Base-by-base conservation (phyloP, 2,888 invertebrate species). In the Agrenia bidenticulata region DNA sequence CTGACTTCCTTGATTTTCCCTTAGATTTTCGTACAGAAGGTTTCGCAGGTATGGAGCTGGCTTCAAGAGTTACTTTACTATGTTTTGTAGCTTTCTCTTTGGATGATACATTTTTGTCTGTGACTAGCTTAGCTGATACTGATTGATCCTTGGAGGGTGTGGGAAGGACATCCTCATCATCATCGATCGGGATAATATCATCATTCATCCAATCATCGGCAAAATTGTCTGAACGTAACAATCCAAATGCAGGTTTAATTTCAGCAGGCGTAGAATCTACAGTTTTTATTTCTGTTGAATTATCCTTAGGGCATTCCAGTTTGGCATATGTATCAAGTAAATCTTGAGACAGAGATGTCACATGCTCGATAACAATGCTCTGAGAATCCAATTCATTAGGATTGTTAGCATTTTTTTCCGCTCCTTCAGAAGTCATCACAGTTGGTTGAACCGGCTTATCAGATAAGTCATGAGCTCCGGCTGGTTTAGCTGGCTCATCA, bases 201-300 rank as follows among this genome's bases (percentile, higher is more conserved):
- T 69, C 69, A 45, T 66, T 62, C 69, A 69, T 66, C 69, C 69
- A 69, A 7, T 62, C 65, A 51, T 69, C 69, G 42, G 58, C 60
- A 21, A 66, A 69, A 17, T 61, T 24, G n/a, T 56, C 66, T 19
- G 63, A 65, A 13, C 63, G 61, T 63, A 63, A 63, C 24, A 69
- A 41, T 39, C 41, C 61, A 42, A 61, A 61, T 24, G 42, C 1
- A 1, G 41, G 54, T 19, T 54, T 54, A 32, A 32, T 11, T 32
- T 5, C 17, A 21, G 21, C 49, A 49, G 21, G 7, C 49, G 17
- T 21, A 4, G 4, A 5, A 5, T 4, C 7, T 15, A 9, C 5
- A 39, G 15, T 39, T 15, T 39, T 15, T n/a, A n/a, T n/a, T n/a
- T n/a, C n/a, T n/a, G n/a, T n/a, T 21, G 17, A 21, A 41, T 13